Evolutionary conservation across 2,888 invertebrate species (phyloP).

Genomic region (Drosophila emarginata): DNA sequence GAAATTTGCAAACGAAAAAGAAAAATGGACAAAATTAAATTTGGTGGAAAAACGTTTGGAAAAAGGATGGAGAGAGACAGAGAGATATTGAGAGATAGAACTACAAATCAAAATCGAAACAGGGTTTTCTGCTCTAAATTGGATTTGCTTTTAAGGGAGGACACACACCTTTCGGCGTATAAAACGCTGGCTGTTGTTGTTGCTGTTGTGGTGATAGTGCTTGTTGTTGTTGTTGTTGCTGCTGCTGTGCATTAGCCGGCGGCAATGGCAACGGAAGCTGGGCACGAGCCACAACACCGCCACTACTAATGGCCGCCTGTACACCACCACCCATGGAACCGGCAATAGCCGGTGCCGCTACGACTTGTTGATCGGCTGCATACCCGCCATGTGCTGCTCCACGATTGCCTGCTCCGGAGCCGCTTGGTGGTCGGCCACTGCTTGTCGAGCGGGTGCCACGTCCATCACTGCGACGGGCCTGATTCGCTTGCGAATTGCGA

Average conservation of each 20-base stretch:
- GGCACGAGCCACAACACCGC: constrained; percentile 75
- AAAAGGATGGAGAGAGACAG: constrained; percentile 1
- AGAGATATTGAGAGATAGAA: background rate
- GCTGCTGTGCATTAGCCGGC: constrained; percentile 61
- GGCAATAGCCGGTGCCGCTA: constrained; percentile 38
- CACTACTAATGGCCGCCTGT: constrained; percentile 73
- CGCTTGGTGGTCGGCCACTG: constrained; percentile 66
- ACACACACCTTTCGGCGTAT: constrained; percentile 87
- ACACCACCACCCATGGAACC: constrained; percentile 72
- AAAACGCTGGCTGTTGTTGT: constrained; percentile 85
- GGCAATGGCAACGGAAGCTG: constrained; percentile 79
- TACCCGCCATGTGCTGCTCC: constrained; percentile 70
- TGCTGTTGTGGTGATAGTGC: constrained; percentile 50
- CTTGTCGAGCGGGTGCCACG: constrained; percentile 69
- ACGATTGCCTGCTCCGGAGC: constrained; percentile 45
- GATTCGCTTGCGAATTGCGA: constrained; percentile 82
- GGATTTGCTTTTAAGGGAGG: constrained; percentile 32
- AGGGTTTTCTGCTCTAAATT: constrained; percentile 23
- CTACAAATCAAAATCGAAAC: constrained; percentile 33
- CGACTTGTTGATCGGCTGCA: constrained; percentile 57
- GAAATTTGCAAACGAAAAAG: constrained; percentile 37
- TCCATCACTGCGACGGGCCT: constrained; percentile 84
- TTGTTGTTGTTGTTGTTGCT: constrained; percentile 61
- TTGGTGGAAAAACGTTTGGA: constrained; percentile 12
- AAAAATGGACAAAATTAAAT: constrained; percentile 59